These are phyloP conservation scores for Aethes cnicana DNA, from an alignment of 2,888 invertebrate genomes.

Conservation along the genomic window DNA sequence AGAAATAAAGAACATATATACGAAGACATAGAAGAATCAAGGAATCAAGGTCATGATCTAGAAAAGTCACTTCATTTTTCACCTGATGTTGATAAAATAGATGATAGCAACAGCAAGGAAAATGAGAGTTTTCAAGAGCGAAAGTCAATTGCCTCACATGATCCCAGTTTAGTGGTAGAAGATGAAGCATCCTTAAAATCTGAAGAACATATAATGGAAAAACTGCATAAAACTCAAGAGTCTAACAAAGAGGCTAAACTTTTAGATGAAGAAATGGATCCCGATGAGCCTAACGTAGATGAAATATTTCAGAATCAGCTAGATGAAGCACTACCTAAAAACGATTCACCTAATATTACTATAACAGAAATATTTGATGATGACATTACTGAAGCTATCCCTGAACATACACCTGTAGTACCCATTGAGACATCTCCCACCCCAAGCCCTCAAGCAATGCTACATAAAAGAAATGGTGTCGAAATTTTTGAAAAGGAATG, in stretches of 20 bases:
- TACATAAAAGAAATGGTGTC: conserved; percentile 50
- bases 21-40: conserved; percentile 82
- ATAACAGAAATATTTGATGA: conserved; percentile 77
- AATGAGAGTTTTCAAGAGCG: conserved; percentile 71
- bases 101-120: conserved; percentile 62
- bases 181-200: conserved; percentile 57
- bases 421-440: conserved; percentile 73
- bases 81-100: conserved; percentile 59
- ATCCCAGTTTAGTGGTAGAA: conserved; percentile 73
- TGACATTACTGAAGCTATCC: conserved; percentile 49
- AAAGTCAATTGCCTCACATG: conserved; percentile 72
- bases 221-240: conserved; percentile 62
- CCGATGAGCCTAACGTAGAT: conserved; percentile 70
- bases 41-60: conserved; percentile 52
- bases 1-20: conserved; percentile 84
- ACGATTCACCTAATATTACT: conserved; percentile 73
- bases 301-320: conserved; percentile 72
- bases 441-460: conserved; percentile 61
- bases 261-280: conserved; percentile 67
- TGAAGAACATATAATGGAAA: conserved; percentile 73
- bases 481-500: conserved; percentile 61
- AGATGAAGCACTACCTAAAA: conserved; percentile 57
- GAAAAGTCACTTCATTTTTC: conserved; percentile 78
- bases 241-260: conserved; percentile 62
- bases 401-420: conserved; percentile 53